Evolutionary conservation across 2,888 invertebrate genomes (phyloP).

Genomic region (Drosophila prostipennis): DNA sequence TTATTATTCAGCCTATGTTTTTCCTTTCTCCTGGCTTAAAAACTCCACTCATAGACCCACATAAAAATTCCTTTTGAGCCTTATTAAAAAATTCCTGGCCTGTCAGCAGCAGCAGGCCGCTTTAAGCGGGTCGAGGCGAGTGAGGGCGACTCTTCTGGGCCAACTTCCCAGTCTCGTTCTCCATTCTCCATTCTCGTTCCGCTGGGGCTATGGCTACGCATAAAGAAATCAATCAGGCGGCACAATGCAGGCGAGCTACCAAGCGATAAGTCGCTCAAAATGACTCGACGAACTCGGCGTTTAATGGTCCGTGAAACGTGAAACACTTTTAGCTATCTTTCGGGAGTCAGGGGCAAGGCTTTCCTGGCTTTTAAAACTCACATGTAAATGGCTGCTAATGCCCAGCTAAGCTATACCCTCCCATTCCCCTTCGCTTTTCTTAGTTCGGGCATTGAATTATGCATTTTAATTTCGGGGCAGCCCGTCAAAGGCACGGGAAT

Average conservation of each 20-base stretch:
- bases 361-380: slow-evolving; percentile 52
- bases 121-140: slow-evolving; percentile 1
- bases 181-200: neutral
- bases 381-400: slow-evolving; percentile 68
- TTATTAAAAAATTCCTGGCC: slow-evolving; percentile 69
- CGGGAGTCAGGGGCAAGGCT: slow-evolving; percentile 11
- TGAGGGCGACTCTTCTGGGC: neutral
- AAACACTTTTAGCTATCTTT: slow-evolving; percentile 72
- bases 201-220: slow-evolving; percentile 29
- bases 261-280: slow-evolving; percentile 51
- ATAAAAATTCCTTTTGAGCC: slow-evolving; percentile 59
- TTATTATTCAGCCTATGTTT: slow-evolving; percentile 28
- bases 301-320: slow-evolving; percentile 77
- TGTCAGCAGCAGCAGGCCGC: slow-evolving; percentile 43
- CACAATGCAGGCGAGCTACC: slow-evolving; percentile 62
- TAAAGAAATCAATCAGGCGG: slow-evolving; percentile 77
- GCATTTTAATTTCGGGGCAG: slow-evolving; percentile 70
- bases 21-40: slow-evolving; percentile 1
- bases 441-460: slow-evolving; percentile 63
- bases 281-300: slow-evolving; percentile 73
- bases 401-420: slow-evolving; percentile 21
- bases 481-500: slow-evolving; percentile 62
- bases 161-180: neutral
- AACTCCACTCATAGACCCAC: slow-evolving; percentile 24
- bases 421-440: neutral